Percentiles rank a stretch among this genome's conserved stretches.
These are phyloP conservation scores for Astropecten irregularis DNA, from an alignment of 53 echinoderm and acorn worm genomes.

Conservation along the genomic window DNA sequence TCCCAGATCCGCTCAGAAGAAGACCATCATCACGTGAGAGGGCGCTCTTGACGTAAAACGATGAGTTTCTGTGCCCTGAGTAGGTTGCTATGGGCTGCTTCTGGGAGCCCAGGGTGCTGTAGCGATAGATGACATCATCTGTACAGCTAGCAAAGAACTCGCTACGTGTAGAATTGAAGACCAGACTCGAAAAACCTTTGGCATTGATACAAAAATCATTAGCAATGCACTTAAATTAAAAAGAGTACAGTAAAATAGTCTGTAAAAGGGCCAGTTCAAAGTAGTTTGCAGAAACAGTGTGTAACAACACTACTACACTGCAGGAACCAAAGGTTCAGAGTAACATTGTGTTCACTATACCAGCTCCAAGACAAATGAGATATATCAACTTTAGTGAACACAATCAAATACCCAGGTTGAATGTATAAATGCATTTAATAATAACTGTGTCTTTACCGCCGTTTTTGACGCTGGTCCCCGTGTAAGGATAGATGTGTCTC, in stretches of 20 bases:
- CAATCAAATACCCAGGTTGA: too few species aligned
- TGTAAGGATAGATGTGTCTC: constrained; percentile 70
- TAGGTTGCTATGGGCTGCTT: constrained; percentile 69
- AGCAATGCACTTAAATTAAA: neutral
- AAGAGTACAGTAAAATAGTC: neutral
- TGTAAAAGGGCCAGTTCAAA: too few species aligned
- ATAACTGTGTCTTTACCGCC: constrained; percentile 58
- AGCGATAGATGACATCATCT: constrained; percentile 87
- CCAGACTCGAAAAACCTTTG: constrained; percentile 82
- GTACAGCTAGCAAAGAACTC: constrained; percentile 92
- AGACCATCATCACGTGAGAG: constrained; percentile 81
- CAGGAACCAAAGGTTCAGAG: too few species aligned
- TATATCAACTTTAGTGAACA: too few species aligned
- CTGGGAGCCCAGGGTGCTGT: constrained; percentile 65
- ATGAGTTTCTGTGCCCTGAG: constrained; percentile 81
- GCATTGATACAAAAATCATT: neutral
- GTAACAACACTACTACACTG: too few species aligned
- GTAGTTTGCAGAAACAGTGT: too few species aligned
- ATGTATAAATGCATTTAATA: too few species aligned
- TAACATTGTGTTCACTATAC: too few species aligned
- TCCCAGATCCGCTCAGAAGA: constrained; percentile 90
- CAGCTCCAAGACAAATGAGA: too few species aligned
- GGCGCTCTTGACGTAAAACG: constrained; percentile 88
- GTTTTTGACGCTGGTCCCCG: constrained; percentile 78
- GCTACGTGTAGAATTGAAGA: constrained; percentile 76